A percentile compares a stretch with the other conserved stretches of the same genome.
phyloP scores from a whole-genome alignment of 2,797 vertebrate genomes.

The Eidolon dupreanum region DNA sequence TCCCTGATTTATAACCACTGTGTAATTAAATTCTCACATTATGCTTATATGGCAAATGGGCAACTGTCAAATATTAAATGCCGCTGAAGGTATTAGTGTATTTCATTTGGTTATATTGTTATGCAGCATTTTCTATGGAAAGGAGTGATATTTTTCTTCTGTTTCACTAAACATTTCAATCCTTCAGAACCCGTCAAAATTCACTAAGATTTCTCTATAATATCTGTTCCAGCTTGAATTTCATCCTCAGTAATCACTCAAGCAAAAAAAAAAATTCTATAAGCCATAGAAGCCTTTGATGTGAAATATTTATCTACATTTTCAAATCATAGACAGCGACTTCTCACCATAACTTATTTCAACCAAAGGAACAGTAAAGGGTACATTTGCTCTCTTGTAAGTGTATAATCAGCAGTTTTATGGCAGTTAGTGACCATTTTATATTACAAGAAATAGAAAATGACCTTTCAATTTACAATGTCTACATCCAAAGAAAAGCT shows the following conservation, averaged over 20 bases:
- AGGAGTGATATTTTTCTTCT: not conserved
- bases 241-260: not conserved
- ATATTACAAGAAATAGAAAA: not conserved
- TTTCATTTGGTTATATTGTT: not conserved
- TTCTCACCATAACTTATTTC: not conserved
- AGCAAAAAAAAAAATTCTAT: not conserved
- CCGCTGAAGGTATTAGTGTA: not conserved
- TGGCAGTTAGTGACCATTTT: not conserved
- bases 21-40: not conserved
- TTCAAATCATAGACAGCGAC: not conserved
- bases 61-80: not conserved
- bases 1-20: not conserved
- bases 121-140: not conserved
- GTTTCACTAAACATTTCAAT: not conserved
- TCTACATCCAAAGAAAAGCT: not conserved
- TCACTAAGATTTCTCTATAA: not conserved
- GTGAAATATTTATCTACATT: slow-evolving; percentile 18
- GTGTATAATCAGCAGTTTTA: not conserved
- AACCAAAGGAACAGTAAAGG: not conserved
- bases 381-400: not conserved
- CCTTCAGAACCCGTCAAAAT: not conserved
- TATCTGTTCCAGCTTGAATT: not conserved
- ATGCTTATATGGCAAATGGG: not conserved
- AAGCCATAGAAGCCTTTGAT: not conserved
- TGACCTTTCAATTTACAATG: not conserved